These are phyloP conservation scores for Oscheius sp. DNA, from an alignment of 1,140 invertebrate genomes.

Conservation along the genomic window DNA sequence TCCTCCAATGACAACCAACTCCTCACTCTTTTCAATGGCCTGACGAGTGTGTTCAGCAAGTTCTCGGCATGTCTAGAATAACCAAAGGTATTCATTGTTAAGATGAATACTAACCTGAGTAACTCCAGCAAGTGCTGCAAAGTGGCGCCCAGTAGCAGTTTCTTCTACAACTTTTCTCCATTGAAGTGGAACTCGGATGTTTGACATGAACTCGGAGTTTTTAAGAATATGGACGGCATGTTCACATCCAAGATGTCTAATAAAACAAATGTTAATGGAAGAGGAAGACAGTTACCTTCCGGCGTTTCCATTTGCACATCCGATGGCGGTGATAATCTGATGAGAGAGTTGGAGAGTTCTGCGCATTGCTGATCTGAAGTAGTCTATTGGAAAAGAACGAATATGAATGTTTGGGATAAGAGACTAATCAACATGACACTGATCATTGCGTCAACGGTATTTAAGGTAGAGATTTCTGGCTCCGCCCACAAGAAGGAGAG, in stretches of 20 bases:
- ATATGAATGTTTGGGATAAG: background rate
- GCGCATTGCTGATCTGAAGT: too few species aligned
- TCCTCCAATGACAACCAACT: slow-evolving; percentile 50
- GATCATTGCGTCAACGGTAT: background rate
- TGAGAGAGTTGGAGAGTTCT: slow-evolving; percentile 5
- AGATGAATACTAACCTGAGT: slow-evolving; percentile 44
- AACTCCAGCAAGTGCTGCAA: slow-evolving; percentile 44
- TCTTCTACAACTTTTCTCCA: slow-evolving; percentile 47
- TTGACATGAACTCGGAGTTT: slow-evolving; percentile 35
- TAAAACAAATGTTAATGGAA: slow-evolving; percentile 14
- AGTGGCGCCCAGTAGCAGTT: slow-evolving; percentile 43
- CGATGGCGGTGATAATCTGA: slow-evolving; percentile 33
- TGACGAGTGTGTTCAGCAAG: slow-evolving; percentile 36
- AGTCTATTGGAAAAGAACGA: too few species aligned
- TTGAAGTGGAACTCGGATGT: slow-evolving; percentile 40
- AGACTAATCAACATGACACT: background rate
- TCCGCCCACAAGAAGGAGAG: background rate
- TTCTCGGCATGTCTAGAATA: slow-evolving; percentile 40
- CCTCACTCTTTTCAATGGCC: slow-evolving; percentile 34
- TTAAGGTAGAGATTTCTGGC: background rate
- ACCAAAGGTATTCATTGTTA: background rate
- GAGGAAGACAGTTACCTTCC: slow-evolving; percentile 38
- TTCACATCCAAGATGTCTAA: slow-evolving; percentile 52
- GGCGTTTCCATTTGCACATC: slow-evolving; percentile 50
- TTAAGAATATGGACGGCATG: slow-evolving; percentile 40